Base-by-base conservation (phyloP, 1,140 invertebrate species). In the Ruditapes philippinarum region DNA sequence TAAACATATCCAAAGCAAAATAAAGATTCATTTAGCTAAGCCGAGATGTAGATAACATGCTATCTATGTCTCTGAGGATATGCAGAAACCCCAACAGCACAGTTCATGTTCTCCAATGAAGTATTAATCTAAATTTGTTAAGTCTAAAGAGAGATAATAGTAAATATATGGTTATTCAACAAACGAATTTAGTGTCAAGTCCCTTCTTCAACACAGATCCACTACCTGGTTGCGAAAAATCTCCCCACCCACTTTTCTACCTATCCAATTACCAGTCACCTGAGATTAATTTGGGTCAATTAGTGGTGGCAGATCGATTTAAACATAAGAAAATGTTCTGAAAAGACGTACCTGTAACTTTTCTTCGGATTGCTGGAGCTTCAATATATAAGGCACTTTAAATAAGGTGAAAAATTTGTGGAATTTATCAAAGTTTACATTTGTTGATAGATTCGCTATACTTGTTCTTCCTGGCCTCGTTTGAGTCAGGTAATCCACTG, bases 361-460 rank as follows among this genome's bases (percentile, higher is more conserved):
- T 62, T 62, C 57, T 62, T 25, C 25, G 14, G 14, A 14, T 45
- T 7, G 14, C 14, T 45, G 5, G 5, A 14, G 14, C 57, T 62
- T 25, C 4, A 14, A 14, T 28, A 25, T 28, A 28, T 62, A 62
- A 62, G 57, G 57, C 57, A 62, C 57, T 62, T 28, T 28, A 62
- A 62, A 28, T n/a, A 28, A 28, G 2, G 0, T 28, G 40, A 78
- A n/a, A 51, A 54, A 78, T 78, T 78, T 49, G 45, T 51, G 45
- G 74, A 78, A 78, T 78, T 78, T 51, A 51, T 78, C n/a, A 78
- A 78, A 78, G 45, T 78, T 76, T 78, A 51, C 42, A 78, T 78
- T 51, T 78, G 42, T 78, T 36, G 45, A 78, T 76, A 42, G 45
- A 45, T 73, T 33, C 60, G 4, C 60, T 33, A 2, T 65, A 33